Conservation (phyloP, 1,140 invertebrate species). For the Monomorium pharaonis region DNA sequence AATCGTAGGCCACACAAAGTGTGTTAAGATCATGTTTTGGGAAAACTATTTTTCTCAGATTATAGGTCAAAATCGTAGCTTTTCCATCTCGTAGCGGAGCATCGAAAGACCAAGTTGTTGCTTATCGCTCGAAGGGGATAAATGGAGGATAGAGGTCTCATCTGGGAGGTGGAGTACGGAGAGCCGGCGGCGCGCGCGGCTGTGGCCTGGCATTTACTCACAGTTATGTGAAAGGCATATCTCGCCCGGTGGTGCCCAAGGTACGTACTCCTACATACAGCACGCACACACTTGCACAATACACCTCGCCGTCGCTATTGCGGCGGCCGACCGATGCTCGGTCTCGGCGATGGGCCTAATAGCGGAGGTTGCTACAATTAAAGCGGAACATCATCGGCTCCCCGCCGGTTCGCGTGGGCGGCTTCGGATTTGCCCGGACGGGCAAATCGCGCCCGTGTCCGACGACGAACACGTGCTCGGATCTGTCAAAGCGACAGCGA, state of each 20-base stretch:
- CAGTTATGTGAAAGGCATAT: slow-evolving; percentile 85
- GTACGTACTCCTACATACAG: slow-evolving; percentile 80
- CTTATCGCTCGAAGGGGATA: slow-evolving; percentile 68
- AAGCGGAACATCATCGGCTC: no score
- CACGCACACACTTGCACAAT: slow-evolving; percentile 76
- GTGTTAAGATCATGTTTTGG: no score
- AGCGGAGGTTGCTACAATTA: slow-evolving; percentile 58
- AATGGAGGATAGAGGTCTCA: slow-evolving; percentile 76
- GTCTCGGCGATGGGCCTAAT: slow-evolving; percentile 44
- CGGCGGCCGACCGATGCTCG: slow-evolving; percentile 47
- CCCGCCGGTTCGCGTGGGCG: no score
- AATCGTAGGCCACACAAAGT: no score
- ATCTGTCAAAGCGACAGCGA: neutral
- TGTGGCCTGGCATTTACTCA: slow-evolving; percentile 83
- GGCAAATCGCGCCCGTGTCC: neutral
- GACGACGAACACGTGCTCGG: neutral
- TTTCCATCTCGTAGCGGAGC: slow-evolving; percentile 54
- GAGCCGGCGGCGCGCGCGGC: slow-evolving; percentile 60
- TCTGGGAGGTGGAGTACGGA: slow-evolving; percentile 75
- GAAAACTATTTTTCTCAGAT: no score
- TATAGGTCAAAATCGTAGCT: slow-evolving; percentile 45
- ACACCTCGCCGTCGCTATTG: slow-evolving; percentile 62
- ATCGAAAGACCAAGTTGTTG: slow-evolving; percentile 67
- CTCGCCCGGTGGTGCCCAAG: slow-evolving; percentile 73
- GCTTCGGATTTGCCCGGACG: no score